Percentiles rank a stretch among this genome's conserved stretches.
These are phyloP conservation scores for Sminthurides aquaticus DNA, from an alignment of 2,888 invertebrate genomes.

Conservation along the genomic window DNA sequence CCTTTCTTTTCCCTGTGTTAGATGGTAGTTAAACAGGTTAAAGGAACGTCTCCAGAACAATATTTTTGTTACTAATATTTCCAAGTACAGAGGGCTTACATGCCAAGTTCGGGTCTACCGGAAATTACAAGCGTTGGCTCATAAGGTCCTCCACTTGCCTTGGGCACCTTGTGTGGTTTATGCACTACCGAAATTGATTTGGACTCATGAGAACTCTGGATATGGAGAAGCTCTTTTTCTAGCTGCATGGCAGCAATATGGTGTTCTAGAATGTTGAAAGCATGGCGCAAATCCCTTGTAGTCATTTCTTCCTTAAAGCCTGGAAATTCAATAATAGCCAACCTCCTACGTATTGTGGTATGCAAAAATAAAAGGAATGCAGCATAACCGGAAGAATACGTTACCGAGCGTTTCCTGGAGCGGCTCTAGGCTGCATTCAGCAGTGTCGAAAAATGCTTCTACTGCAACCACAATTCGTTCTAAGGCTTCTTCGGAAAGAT, in stretches of 20 bases:
- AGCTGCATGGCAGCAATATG: slow-evolving; percentile 16
- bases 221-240: slow-evolving; percentile 13
- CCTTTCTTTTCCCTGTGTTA: slow-evolving; percentile 22
- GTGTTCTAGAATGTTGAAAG: slow-evolving; percentile 21
- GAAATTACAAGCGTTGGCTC: slow-evolving; percentile 11
- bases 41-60: too few species aligned
- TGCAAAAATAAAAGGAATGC: too few species aligned
- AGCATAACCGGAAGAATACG: too few species aligned
- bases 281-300: slow-evolving; percentile 1
- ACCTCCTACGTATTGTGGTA: not conserved
- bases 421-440: slow-evolving; percentile 11
- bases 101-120: slow-evolving; percentile 14
- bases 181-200: not conserved
- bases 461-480: slow-evolving; percentile 6
- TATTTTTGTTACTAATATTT: too few species aligned
- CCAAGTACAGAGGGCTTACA: too few species aligned
- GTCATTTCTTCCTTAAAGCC: slow-evolving; percentile 4
- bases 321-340: not conserved
- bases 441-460: slow-evolving; percentile 12
- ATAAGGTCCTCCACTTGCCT: slow-evolving; percentile 18
- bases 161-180: slow-evolving; percentile 11
- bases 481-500: slow-evolving; percentile 4
- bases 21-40: not conserved
- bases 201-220: slow-evolving; percentile 12
- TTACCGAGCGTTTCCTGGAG: slow-evolving; percentile 3